Evolutionary conservation across 92 coral and sea anemone genomes (phyloP).

Genomic region (Pocillopora meandrina): DNA sequence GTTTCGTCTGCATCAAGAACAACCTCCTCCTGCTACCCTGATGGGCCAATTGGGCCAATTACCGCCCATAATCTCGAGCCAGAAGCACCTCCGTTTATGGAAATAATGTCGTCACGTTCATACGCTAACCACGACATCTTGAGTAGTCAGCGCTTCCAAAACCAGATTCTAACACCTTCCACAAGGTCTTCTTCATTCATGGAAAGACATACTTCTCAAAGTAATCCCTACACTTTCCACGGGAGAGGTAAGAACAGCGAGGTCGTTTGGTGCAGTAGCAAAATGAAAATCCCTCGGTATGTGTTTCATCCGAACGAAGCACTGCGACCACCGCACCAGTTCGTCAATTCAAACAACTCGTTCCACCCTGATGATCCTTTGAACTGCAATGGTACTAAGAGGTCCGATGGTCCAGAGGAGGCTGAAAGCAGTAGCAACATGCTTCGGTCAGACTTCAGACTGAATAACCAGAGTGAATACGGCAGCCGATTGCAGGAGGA

Average conservation of each 20-base stretch:
- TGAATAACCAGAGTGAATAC: neutral
- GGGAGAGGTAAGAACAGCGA: constrained; percentile 17
- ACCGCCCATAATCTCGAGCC: neutral
- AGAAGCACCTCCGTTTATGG: neutral
- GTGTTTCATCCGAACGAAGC: constrained; percentile 48
- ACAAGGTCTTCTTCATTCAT: neutral
- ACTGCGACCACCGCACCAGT: neutral
- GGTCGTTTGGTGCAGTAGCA: constrained; percentile 34
- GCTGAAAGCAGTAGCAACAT: neutral
- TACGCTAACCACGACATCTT: neutral
- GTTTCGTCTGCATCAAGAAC: neutral
- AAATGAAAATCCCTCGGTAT: constrained; percentile 36
- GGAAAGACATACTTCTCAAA: neutral
- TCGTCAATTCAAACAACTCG: neutral
- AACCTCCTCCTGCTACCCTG: neutral
- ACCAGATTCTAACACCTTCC: neutral
- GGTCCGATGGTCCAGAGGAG: neutral
- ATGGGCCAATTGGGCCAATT: neutral
- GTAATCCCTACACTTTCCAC: neutral
- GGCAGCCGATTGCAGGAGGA: neutral
- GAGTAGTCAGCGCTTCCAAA: neutral
- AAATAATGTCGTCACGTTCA: neutral
- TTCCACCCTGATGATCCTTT: neutral
- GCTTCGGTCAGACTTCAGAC: neutral
- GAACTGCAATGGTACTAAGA: neutral